phyloP scores from a whole-genome alignment of 2,888 invertebrate genomes.

The Xestia rhomboidea region DNA sequence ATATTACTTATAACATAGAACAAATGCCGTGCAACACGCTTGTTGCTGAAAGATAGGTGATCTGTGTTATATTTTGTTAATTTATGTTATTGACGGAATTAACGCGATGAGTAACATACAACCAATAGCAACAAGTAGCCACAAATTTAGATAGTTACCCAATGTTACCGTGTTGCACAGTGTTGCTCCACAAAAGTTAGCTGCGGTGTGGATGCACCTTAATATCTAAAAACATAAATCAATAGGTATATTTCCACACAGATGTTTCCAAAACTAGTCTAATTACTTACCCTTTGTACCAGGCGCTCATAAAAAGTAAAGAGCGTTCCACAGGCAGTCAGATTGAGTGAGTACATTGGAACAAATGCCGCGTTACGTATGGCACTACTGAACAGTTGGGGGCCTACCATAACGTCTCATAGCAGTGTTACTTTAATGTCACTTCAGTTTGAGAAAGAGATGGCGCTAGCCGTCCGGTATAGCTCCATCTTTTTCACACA shows the following conservation, averaged over 20 bases:
- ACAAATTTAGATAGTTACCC: too few relatives aligned
- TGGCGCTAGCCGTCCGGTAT: neutral
- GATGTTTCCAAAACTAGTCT: constrained; percentile 11
- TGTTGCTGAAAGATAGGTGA: too few relatives aligned
- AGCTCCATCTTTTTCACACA: neutral
- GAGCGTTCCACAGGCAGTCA: constrained; percentile 50
- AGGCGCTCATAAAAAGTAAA: constrained; percentile 49
- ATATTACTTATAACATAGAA: too few relatives aligned
- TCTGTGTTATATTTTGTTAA: too few relatives aligned
- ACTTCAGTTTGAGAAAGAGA: neutral
- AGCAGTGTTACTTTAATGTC: neutral
- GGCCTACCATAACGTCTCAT: neutral
- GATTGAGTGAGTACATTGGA: constrained; percentile 68
- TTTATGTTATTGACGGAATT: too few relatives aligned
- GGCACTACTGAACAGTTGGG: constrained; percentile 64
- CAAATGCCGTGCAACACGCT: too few relatives aligned
- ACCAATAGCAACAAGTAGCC: too few relatives aligned
- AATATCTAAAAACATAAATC: neutral
- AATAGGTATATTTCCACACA: neutral
- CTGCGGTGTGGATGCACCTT: too few relatives aligned
- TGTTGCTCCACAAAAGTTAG: too few relatives aligned
- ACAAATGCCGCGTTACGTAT: constrained; percentile 61
- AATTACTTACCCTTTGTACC: constrained; percentile 45
- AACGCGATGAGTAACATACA: too few relatives aligned
- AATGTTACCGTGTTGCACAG: too few relatives aligned